Base-by-base conservation (phyloP, 2,797 vertebrate species). In the Pangasius larnaudii region DNA sequence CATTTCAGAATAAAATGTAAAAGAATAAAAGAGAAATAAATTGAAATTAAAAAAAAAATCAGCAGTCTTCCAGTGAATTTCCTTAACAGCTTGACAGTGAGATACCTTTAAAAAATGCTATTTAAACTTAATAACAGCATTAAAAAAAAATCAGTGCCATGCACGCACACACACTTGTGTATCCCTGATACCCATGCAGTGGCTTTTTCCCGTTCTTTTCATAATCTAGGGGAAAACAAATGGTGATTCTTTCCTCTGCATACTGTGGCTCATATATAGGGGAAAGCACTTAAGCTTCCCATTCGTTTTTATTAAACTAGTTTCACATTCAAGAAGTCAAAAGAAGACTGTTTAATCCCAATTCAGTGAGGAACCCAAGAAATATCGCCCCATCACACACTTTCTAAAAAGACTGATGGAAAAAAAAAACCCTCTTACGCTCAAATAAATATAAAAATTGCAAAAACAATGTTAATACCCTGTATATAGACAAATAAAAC, bases 291-390 rank as follows among this genome's bases (percentile, higher is more conserved):
- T n/a, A 63, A 69, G 71, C 86, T 84, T 84, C 59, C 77, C 27
- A 11, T 84, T 67, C 9, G 2, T 67, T 67, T 89, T 80, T 61
- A 69, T 63, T 36, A 87, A 72, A 85, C n/a, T 72, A 39, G 33
- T 72, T 88, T 91, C 83, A 91, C 85, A 88, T 90, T 92, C 87
- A 86, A 69, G 77, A 88, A 24, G 86, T 89, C 86, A 71, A 69
- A 67, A 67, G 27, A 71, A 74, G 27, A 75, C 80, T 65, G 59
- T 63, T 82, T 24, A 49, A 19, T 7, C 27, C 7, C 36, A 46
- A 46, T 46, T 82, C 14, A 63, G 13, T 46, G 58, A 42, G 36
- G 58, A 61, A 63, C 36, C 36, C 6, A 59, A 8, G 56, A 39
- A 59, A 81, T 33, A 86, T 59, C 11, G 22, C 72, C 30, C 86